Conservation (phyloP, 35 echinoderm and acorn worm species). For the Apostichopus japonicus region DNA sequence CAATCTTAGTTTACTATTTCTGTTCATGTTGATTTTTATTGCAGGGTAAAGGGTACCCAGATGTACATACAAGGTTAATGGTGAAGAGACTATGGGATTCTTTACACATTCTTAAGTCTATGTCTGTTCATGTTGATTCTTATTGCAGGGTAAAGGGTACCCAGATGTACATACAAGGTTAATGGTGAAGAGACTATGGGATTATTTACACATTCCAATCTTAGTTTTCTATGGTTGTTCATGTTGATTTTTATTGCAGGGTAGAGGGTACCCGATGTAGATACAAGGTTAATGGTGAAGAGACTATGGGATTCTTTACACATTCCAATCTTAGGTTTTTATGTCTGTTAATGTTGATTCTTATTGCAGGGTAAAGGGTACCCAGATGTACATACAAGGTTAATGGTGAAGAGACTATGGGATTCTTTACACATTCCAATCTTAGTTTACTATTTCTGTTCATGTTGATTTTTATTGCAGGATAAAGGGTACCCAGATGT, state of each 20-base stretch:
- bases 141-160: slow-evolving; percentile 86
- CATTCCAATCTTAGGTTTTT: slow-evolving; percentile 79
- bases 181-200: slow-evolving; percentile 86
- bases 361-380: slow-evolving; percentile 84
- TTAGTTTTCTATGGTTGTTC: slow-evolving; percentile 36
- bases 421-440: slow-evolving; percentile 82
- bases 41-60: slow-evolving; percentile 95
- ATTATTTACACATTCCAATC: slow-evolving; percentile 80
- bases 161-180: slow-evolving; percentile 90
- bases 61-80: slow-evolving; percentile 88
- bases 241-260: slow-evolving; percentile 37
- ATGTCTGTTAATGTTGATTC: neutral
- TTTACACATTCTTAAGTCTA: slow-evolving; percentile 58
- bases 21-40: neutral
- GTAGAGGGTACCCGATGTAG: slow-evolving; percentile 96
- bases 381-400: slow-evolving; percentile 88
- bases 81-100: slow-evolving; percentile 81
- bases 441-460: neutral
- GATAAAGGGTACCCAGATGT: slow-evolving; percentile 96
- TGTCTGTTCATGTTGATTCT: neutral
- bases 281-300: slow-evolving; percentile 83
- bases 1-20: slow-evolving; percentile 47
- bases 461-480: slow-evolving; percentile 15
- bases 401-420: slow-evolving; percentile 87
- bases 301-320: slow-evolving; percentile 83